Evolutionary conservation across 2,113 vertebrate species (phyloP).

Genomic region (Nothoprocta perdicaria): DNA sequence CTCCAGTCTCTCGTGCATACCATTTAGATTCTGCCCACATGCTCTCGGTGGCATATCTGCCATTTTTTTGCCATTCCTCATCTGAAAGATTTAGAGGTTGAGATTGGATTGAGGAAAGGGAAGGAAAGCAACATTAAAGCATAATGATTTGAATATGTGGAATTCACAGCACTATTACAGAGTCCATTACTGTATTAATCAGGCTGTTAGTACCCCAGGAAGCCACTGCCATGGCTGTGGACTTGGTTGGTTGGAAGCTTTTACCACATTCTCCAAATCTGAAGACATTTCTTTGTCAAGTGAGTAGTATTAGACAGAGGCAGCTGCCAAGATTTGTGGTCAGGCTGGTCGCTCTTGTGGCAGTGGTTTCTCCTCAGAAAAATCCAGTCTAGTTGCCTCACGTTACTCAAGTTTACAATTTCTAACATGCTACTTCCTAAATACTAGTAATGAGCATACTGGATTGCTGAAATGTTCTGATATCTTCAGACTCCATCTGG

Average conservation of each 20-base stretch:
- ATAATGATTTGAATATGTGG: background rate
- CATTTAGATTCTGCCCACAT: background rate
- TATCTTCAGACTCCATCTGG: background rate
- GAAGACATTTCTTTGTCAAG: fast-evolving
- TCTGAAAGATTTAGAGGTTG: background rate
- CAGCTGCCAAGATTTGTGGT: background rate
- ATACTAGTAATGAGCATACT: background rate
- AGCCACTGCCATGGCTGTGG: background rate
- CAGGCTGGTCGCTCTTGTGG: background rate
- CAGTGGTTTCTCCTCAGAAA: background rate
- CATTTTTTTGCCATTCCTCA: background rate
- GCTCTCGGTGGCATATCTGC: background rate
- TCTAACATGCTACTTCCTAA: background rate
- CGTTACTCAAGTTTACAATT: background rate
- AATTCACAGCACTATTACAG: background rate
- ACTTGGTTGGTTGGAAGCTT: background rate
- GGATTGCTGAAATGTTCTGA: background rate
- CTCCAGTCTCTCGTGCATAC: background rate
- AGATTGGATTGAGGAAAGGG: background rate
- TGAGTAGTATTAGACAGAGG: background rate
- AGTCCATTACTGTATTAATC: background rate
- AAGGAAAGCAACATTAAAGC: background rate
- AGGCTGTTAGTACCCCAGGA: background rate
- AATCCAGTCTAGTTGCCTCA: too few relatives aligned
- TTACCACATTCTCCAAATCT: background rate